These are phyloP conservation scores for Lethenteron camtschaticum DNA, from an alignment of 2,113 vertebrate genomes.

Conservation along the genomic window DNA sequence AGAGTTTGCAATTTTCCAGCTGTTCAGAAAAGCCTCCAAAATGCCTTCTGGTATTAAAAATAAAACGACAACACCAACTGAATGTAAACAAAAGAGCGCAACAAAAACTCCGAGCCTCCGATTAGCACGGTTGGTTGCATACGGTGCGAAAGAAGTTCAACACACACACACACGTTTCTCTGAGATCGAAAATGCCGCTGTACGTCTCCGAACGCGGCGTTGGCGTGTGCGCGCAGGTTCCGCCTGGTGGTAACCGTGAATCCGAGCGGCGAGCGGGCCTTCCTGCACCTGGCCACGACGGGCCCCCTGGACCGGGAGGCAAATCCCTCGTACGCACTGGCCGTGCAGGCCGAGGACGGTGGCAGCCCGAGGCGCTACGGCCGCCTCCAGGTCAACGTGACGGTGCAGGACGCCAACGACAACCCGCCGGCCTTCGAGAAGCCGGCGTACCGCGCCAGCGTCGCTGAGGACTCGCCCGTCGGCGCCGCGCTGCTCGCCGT, in stretches of 20 bases:
- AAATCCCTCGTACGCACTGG: constrained; percentile 51
- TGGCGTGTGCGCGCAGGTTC: constrained; percentile 23
- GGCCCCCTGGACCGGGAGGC: constrained; percentile 70
- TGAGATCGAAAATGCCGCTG: no score
- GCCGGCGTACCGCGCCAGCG: constrained; percentile 49
- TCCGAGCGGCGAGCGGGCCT: constrained; percentile 89
- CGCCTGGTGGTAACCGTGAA: constrained; percentile 80
- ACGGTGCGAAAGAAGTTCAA: no score
- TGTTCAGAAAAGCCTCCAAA: no score
- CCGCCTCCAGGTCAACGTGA: constrained; percentile 85
- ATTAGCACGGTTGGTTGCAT: no score
- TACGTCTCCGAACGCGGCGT: no score
- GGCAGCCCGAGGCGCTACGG: constrained; percentile 60
- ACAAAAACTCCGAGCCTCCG: no score
- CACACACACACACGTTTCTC: no score
- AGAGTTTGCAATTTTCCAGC: no score
- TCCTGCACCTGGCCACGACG: constrained; percentile 70
- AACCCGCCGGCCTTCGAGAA: constrained; percentile 65
- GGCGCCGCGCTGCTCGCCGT: constrained; percentile 73
- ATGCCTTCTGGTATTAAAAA: no score
- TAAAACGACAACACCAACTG: no score
- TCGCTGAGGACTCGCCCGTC: constrained; percentile 55
- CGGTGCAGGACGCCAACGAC: constrained; percentile 81
- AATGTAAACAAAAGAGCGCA: no score
- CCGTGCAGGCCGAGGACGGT: constrained; percentile 83